Evolutionary conservation across 2,113 vertebrate species (phyloP), one percentile per base, ranked within the genome.

Genomic region (Elephas maximus): DNA sequence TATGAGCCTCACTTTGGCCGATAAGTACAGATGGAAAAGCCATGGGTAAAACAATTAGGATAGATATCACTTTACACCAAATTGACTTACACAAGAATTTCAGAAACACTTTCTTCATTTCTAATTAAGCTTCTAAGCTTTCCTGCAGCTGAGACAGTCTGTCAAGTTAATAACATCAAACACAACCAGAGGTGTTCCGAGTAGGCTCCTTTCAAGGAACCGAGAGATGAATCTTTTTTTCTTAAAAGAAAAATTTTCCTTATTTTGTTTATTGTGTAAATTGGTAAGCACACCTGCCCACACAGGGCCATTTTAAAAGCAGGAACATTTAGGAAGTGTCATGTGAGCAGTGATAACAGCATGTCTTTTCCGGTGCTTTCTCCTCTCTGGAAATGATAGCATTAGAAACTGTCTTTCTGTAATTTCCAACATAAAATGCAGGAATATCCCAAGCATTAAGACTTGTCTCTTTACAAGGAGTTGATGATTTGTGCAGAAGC

Each of bases 61-160:
- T 18, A 67, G 69, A 0, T 6, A n/a, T 12, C 60, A 24, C 84
- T 69, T 94, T 57, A 79, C 44, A n/a, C 24, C 48, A 51, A 84
- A 77, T 0, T 4, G 48, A 80, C 20, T 60, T 1, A 6, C 0
- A 0, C 48, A 23, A 73, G 80, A 60, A 71, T 80, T 79, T 92
- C 60, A 77, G 92, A 95, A 90, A 81, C 2, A 21, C 33, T 76
- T 21, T 84, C 90, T 92, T 94, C 41, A 24, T 73, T 84, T 91
- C 95, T 77, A 62, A 79, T 71, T 26, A 51, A 92, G 24, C 77
- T 88, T 62, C 5, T 17, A 23, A 23, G 45, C 28, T 77, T 78
- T 41, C 87, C 63, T 24, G 26, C 33, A 18, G 37, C 81, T 28
- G 11, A 60, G 69, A 73, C 57, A 53, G 44, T 37, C 77, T 90